Percentiles rank a stretch among this genome's conserved stretches.
Evolutionary conservation across 2,888 invertebrate genomes (phyloP).

Genomic region (Hydriomena furcata): DNA sequence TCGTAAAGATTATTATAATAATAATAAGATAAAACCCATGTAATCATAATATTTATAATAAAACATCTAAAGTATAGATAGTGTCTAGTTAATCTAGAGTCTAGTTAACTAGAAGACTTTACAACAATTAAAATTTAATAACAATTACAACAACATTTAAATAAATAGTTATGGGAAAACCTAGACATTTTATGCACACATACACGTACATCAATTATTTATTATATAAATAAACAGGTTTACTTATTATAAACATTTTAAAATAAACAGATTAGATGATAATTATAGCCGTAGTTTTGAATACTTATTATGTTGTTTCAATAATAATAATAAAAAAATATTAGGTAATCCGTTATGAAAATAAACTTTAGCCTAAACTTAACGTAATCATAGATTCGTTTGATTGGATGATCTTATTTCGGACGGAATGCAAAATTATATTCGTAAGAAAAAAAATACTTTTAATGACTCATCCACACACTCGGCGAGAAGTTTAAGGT

Average conservation of each 20-base stretch:
- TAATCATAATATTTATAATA: slow-evolving; percentile 5
- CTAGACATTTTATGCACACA: slow-evolving; percentile 46
- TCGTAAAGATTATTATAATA: too few relatives aligned
- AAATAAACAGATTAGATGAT: too few relatives aligned
- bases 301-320: too few relatives aligned
- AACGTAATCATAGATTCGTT: too few relatives aligned
- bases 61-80: slow-evolving; percentile 27
- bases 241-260: neutral
- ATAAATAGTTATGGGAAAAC: slow-evolving; percentile 8
- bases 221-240: neutral
- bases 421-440: slow-evolving; percentile 25
- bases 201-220: slow-evolving; percentile 35
- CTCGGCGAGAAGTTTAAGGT: too few relatives aligned
- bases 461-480: too few relatives aligned
- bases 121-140: slow-evolving; percentile 22
- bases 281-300: too few relatives aligned
- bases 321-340: too few relatives aligned
- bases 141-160: slow-evolving; percentile 15
- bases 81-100: too few relatives aligned
- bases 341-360: too few relatives aligned
- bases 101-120: slow-evolving; percentile 2
- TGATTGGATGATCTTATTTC: neutral
- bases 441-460: too few relatives aligned
- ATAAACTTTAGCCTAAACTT: too few relatives aligned
- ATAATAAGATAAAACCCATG: slow-evolving; percentile 26